These are phyloP conservation scores for Xiphophorus maculatus DNA, from an alignment of 2,113 vertebrate species.

Conservation along the genomic window DNA sequence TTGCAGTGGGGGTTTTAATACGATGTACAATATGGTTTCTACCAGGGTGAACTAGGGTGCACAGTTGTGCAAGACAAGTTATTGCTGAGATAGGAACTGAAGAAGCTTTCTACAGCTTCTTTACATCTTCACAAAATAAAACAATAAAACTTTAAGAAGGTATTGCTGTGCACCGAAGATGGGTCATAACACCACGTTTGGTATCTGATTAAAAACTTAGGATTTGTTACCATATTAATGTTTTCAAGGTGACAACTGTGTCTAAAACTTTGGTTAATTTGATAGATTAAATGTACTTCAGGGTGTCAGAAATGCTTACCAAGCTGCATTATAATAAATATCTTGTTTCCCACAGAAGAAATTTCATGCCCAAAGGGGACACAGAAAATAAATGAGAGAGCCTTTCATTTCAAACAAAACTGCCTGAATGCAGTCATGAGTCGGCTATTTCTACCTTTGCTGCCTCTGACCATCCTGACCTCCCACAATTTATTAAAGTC, in stretches of 20 bases:
- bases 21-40: no score
- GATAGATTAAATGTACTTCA: background rate
- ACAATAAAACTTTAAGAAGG: no score
- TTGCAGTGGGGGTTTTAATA: no score
- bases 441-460: constrained; percentile 16
- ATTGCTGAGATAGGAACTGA: no score
- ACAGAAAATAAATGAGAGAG: background rate
- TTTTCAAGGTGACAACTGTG: background rate
- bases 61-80: no score
- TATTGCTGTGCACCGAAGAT: no score
- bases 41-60: no score
- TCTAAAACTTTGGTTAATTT: constrained; percentile 13
- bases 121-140: no score
- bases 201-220: no score
- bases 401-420: background rate
- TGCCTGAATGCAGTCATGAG: constrained; percentile 20
- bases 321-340: constrained; percentile 3
- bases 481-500: constrained; percentile 27
- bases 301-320: constrained; percentile 4
- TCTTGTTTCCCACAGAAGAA: background rate
- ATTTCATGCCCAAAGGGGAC: background rate
- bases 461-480: constrained; percentile 41
- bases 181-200: no score
- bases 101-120: no score
- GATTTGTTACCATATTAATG: no score